These are phyloP conservation scores for Monochamus alternatus DNA, from an alignment of 2,888 invertebrate genomes.

Conservation along the genomic window DNA sequence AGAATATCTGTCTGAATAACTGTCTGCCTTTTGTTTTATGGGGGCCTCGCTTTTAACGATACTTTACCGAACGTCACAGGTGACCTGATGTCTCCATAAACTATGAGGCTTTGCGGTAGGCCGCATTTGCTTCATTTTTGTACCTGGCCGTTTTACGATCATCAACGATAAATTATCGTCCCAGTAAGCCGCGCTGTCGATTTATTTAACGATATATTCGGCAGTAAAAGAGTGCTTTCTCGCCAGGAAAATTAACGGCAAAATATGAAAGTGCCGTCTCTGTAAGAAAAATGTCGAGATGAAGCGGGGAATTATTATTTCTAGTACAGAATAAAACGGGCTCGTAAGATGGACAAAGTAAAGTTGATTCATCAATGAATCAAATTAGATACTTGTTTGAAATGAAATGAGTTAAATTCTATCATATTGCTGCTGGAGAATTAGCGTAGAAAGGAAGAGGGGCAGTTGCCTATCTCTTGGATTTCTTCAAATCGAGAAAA, in stretches of 20 bases:
- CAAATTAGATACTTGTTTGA: too few species aligned
- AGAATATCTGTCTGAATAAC: too few species aligned
- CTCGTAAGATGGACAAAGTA: too few species aligned
- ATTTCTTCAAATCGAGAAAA: too few species aligned
- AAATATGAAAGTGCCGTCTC: background rate
- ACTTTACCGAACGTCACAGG: background rate
- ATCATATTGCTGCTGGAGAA: too few species aligned
- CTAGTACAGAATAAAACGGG: too few species aligned
- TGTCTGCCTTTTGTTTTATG: background rate
- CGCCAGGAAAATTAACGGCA: slow-evolving; percentile 5
- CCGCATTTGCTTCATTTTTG: background rate
- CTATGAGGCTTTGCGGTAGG: background rate
- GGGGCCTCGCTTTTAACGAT: background rate
- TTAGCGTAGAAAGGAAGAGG: too few species aligned
- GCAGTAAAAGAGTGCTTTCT: slow-evolving; percentile 10
- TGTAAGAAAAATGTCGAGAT: background rate
- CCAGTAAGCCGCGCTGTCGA: slow-evolving; percentile 5
- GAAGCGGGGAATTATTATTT: background rate
- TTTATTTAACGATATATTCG: slow-evolving; percentile 22
- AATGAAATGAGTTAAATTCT: too few species aligned
- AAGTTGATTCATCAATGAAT: too few species aligned
- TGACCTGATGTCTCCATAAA: background rate
- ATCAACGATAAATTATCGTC: slow-evolving; percentile 9
- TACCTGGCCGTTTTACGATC: slow-evolving; percentile 3
- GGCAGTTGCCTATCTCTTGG: too few species aligned